Conservation (phyloP, 2,113 vertebrate species). For the Trematomus loennbergii region DNA sequence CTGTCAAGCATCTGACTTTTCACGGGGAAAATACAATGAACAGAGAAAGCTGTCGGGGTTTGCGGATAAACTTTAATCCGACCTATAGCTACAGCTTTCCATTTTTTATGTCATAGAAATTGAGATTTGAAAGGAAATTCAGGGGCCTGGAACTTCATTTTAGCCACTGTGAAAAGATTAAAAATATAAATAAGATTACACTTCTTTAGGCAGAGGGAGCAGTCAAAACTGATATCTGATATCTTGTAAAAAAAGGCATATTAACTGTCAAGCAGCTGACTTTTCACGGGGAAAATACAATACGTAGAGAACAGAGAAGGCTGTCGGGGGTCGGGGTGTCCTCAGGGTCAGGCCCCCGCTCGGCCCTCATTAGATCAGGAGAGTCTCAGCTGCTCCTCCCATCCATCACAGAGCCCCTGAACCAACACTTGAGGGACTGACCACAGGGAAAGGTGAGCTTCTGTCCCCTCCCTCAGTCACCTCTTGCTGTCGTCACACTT, state of each 20-base stretch:
- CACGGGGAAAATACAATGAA: no score
- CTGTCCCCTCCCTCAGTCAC: slow-evolving; percentile 52
- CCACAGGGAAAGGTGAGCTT: slow-evolving; percentile 52
- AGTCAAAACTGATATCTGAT: background rate
- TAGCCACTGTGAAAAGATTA: no score
- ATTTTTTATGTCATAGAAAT: no score
- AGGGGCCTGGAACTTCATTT: no score
- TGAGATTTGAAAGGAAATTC: no score
- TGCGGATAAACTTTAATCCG: background rate
- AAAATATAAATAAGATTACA: no score
- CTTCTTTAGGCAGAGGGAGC: no score
- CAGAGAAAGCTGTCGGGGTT: no score
- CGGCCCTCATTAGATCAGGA: slow-evolving; percentile 33
- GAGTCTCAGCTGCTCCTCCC: slow-evolving; percentile 68
- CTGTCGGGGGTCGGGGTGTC: slow-evolving; percentile 26
- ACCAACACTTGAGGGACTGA: slow-evolving; percentile 30
- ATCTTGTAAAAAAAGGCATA: slow-evolving; percentile 23
- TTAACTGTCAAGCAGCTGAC: slow-evolving; percentile 18
- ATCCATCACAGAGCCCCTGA: slow-evolving; percentile 61
- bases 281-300: slow-evolving; percentile 18
- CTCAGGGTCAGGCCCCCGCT: slow-evolving; percentile 27
- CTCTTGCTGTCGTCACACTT: slow-evolving; percentile 68
- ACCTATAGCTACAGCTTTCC: no score
- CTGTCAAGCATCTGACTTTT: slow-evolving; percentile 21
- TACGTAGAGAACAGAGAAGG: background rate